These are phyloP conservation scores for Poeciliopsis prolifica DNA, from an alignment of 2,113 vertebrate genomes.

Conservation along the genomic window DNA sequence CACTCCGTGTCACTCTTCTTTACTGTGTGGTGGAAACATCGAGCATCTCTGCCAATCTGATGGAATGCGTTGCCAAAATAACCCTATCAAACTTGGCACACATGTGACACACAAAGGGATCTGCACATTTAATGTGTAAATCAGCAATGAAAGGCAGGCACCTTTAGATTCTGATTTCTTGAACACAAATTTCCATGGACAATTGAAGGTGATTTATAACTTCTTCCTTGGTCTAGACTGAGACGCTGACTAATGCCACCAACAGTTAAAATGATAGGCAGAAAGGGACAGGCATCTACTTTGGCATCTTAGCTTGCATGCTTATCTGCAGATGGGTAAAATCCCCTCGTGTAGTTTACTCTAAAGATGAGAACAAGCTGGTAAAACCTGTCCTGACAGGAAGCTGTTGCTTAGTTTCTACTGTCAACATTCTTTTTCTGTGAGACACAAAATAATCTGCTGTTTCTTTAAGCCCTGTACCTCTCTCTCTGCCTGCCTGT, in stretches of 20 bases:
- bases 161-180: slow-evolving; percentile 18
- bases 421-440: slow-evolving; percentile 1
- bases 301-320: slow-evolving; percentile 32
- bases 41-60: slow-evolving; percentile 45
- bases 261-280: slow-evolving; percentile 31
- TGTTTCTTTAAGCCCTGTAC: slow-evolving; percentile 13
- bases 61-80: slow-evolving; percentile 59
- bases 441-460: slow-evolving; percentile 2
- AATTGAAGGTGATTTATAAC: slow-evolving; percentile 10
- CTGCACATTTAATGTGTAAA: slow-evolving; percentile 39
- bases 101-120: slow-evolving; percentile 45
- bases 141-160: slow-evolving; percentile 9
- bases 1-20: slow-evolving; percentile 47
- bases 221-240: slow-evolving; percentile 4
- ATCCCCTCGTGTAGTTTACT: slow-evolving; percentile 34
- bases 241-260: slow-evolving; percentile 16
- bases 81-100: slow-evolving; percentile 44
- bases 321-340: slow-evolving; percentile 44
- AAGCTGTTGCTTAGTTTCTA: slow-evolving; percentile 1
- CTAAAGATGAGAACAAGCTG: slow-evolving; percentile 26
- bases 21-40: slow-evolving; percentile 54
- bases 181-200: slow-evolving; percentile 12
- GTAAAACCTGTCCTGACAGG: slow-evolving; percentile 23
- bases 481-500: slow-evolving; percentile 22
- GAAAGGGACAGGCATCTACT: slow-evolving; percentile 27